Conservation (phyloP, 2,113 vertebrate species). For the Cercocebus atys region DNA sequence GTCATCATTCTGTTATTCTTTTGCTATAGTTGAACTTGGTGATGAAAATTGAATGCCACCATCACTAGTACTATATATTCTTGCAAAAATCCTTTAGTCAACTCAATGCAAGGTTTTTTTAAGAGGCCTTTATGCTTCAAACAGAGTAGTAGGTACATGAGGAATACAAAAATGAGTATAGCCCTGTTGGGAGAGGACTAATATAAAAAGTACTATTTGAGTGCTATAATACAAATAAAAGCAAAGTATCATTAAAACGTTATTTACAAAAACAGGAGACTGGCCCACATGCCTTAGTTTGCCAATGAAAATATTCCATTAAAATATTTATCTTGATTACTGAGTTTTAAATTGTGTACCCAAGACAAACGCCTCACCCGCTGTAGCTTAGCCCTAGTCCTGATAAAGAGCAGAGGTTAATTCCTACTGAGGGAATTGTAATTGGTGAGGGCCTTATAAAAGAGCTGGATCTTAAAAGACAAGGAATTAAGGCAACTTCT, state of each 20-base stretch:
- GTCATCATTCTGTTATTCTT: background rate
- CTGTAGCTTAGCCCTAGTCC: background rate
- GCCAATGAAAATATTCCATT: constrained; percentile 26
- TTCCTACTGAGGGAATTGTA: background rate
- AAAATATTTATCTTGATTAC: constrained; percentile 36
- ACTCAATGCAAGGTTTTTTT: background rate
- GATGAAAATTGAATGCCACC: background rate
- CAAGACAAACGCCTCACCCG: background rate
- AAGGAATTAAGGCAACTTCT: background rate
- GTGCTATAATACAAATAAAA: background rate
- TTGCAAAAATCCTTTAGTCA: constrained; percentile 11
- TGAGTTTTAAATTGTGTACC: background rate
- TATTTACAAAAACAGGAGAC: background rate
- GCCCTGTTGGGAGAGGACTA: background rate
- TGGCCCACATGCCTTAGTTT: background rate
- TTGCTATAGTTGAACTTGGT: constrained; percentile 10
- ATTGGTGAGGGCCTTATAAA: background rate
- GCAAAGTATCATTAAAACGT: background rate
- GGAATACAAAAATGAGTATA: background rate
- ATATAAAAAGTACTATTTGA: constrained; percentile 11
- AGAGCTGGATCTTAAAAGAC: constrained; percentile 5
- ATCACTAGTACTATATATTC: background rate
- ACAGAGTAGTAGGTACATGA: background rate
- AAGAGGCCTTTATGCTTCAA: constrained; percentile 7
- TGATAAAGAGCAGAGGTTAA: background rate